Percentiles rank a stretch among this genome's conserved stretches.
phyloP scores from a whole-genome alignment of 2,797 vertebrate species.

The Macropus fuliginosus region DNA sequence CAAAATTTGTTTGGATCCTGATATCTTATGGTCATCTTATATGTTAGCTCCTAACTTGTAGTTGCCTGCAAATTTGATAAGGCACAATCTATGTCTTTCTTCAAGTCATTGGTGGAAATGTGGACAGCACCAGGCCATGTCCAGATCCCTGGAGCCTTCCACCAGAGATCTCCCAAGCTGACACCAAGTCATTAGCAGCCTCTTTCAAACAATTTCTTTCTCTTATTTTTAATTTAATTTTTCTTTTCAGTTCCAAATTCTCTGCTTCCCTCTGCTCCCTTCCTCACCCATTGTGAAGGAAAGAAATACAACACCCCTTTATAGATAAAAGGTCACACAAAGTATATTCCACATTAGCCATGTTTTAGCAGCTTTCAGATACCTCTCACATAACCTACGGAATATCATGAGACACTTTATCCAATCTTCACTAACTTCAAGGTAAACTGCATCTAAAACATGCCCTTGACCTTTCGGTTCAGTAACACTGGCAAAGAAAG shows the following conservation, averaged over 20 bases:
- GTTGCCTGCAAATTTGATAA: background rate
- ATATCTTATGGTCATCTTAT: background rate
- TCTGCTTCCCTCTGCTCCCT: background rate
- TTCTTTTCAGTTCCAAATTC: background rate
- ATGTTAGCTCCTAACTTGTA: background rate
- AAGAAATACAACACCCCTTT: background rate
- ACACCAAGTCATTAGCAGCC: background rate
- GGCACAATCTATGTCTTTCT: background rate
- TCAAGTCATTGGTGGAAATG: background rate
- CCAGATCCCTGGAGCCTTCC: background rate
- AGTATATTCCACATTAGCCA: background rate
- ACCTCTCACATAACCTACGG: background rate
- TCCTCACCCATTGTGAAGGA: background rate
- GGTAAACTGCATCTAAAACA: background rate
- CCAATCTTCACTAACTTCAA: background rate
- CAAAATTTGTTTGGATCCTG: background rate
- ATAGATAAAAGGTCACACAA: background rate
- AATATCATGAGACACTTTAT: background rate
- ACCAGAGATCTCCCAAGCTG: background rate
- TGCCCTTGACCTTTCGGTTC: background rate
- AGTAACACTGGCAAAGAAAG: background rate
- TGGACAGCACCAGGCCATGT: rapidly evolving
- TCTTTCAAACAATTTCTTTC: background rate
- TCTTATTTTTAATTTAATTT: background rate
- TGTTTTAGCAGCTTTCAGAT: rapidly evolving